Base-by-base conservation (phyloP, 1,140 invertebrate genomes). In the Onthophagus taurus region DNA sequence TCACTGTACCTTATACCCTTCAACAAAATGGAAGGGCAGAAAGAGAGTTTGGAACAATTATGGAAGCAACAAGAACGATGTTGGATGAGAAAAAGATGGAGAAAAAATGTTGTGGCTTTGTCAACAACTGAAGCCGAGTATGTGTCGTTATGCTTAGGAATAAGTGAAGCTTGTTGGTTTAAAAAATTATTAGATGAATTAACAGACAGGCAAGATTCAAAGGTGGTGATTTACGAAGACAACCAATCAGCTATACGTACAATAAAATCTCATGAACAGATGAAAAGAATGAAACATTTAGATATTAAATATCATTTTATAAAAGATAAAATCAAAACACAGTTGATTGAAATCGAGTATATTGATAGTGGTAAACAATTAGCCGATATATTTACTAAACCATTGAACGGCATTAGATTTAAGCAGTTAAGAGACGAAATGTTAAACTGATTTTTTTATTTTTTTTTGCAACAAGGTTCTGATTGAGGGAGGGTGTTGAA, bases 81-180 rank as follows among this genome's bases (percentile, higher is more conserved):
- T 33, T 55, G 19, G 24, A 20, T 19, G 45, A 47, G 66, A 47
- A 11, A 45, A 29, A 69, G 65, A 58, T 62, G 68, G 6, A 48
- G 46, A 47, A 44, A 33, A 47, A 38, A 2, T 48, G 59, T 16
- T 65, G 59, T 60, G 58, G 49, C 45, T n/a, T 30, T 52, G 17
- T 56, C 49, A 42, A 42, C 41, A 8, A 57, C 51, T 72, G 51
- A 83, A 81, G 60, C 80, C 76, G 56, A 56, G 29, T 56, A 53
- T 31, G 42, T 54, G 11, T 29, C 51, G 24, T 30, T 52, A 9
- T 36, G 31, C 19, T 14, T 11, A 23, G 49, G 48, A 8, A 44
- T 49, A 21, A 39, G 35, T 12, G 44, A 53, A 41, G 50, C 42
- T 14, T 24, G 51, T 4, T 63, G 59, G 56, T 19, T 61, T 2